Conservation (phyloP, 2,888 invertebrate genomes). For the Drosophila meridionalis region DNA sequence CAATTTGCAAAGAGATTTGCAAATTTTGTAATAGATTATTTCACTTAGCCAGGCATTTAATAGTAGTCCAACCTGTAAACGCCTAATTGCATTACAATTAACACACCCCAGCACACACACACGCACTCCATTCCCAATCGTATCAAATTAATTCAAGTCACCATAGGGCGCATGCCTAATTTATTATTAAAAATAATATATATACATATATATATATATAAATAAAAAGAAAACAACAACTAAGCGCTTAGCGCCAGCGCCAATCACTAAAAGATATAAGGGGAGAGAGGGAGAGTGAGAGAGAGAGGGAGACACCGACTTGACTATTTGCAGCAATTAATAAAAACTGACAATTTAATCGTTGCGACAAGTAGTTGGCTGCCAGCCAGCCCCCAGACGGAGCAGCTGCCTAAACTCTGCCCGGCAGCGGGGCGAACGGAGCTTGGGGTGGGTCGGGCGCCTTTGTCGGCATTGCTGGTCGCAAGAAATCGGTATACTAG, state of each 20-base stretch:
- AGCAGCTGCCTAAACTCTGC: slow-evolving; percentile 41
- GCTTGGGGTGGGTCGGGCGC: slow-evolving; percentile 40
- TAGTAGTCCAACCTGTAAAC: slow-evolving; percentile 20
- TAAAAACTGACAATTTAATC: slow-evolving; percentile 84
- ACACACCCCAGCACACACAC: slow-evolving; percentile 28
- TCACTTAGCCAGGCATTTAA: slow-evolving; percentile 26
- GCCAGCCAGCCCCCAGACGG: slow-evolving; percentile 75
- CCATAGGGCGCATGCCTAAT: slow-evolving; percentile 76
- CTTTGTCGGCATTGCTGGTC: slow-evolving; percentile 70
- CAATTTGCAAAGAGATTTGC: slow-evolving; percentile 32
- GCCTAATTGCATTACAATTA: slow-evolving; percentile 57
- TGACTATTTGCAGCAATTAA: slow-evolving; percentile 82
- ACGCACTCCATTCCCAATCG: slow-evolving; percentile 43
- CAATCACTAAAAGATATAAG: background rate
- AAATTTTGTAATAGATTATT: slow-evolving; percentile 19
- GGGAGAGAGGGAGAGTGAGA: slow-evolving; percentile 36
- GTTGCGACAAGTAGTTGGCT: slow-evolving; percentile 81
- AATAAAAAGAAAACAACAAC: slow-evolving; percentile 18
- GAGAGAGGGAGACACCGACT: slow-evolving; percentile 43
- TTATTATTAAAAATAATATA: slow-evolving; percentile 38
- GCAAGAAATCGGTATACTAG: slow-evolving; percentile 49
- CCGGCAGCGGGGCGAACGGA: slow-evolving; percentile 8
- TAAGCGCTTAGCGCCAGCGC: slow-evolving; percentile 68
- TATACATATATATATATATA: background rate
- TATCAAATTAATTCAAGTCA: slow-evolving; percentile 72